Base-by-base conservation (phyloP, 2,797 vertebrate genomes). In the Scarus forsteni region DNA sequence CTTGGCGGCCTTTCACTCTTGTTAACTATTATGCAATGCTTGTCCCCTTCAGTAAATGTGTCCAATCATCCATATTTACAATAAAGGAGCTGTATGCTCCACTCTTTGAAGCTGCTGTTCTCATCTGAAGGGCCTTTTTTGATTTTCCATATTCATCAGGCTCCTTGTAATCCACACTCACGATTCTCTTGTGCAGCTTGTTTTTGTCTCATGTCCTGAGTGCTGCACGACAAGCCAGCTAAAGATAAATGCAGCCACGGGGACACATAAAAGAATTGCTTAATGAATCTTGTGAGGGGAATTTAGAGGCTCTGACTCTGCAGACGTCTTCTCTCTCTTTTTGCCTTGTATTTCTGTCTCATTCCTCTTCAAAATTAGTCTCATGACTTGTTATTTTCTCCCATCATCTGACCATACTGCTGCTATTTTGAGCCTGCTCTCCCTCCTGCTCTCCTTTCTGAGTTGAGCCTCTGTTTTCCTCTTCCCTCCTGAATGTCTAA, bases 101-200 rank as follows among this genome's bases (percentile, higher is more conserved):
- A 42, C 58, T 70, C 55, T 75, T 76, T 82, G 65, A 81, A 77
- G 68, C 43, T 1, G 35, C 53, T 18, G 13, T 56, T 78, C 43
- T 77, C 14, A 44, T 56, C n/a, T 67, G 19, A 70, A 79, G 60
- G 56, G 75, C 43, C 62, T n/a, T 36, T n/a, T 19, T 66, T 63
- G 12, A 15, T 60, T 73, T 65, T 82, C 56, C 62, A 75, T 86
- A 75, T 86, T 77, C 74, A 85, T 81, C 57, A 66, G 2, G 52
- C 14, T 63, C 38, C 60, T 54, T 75, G 57, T 64, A 63, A 74
- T 63, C 67, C 42, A 43, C 70, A 58, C 68, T 75, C 57, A 66
- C 1, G 43, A 51, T 63, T 43, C 56, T 71, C 67, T 68, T 56
- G 52, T 60, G 61, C 64, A 27, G 69, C 73, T 48, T 67, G 44